Percentiles rank a stretch among this genome's conserved stretches.
These are phyloP conservation scores for Argentina silus DNA, from an alignment of 2,797 vertebrate species.

Conservation along the genomic window DNA sequence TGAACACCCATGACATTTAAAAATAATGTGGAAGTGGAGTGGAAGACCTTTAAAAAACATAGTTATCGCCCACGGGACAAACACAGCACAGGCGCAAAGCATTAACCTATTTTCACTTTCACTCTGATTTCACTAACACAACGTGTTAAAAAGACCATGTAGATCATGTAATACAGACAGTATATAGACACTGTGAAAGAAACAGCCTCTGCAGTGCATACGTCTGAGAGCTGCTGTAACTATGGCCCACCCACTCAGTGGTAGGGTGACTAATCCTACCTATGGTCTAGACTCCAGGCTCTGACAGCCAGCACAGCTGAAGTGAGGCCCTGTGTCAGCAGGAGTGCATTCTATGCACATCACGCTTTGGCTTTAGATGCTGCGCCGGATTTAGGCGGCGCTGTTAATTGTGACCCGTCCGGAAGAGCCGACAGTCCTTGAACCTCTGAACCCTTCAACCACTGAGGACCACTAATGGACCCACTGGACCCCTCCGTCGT, in stretches of 20 bases:
- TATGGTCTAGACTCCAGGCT: conserved; percentile 66
- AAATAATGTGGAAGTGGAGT: too few species aligned
- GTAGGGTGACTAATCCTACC: conserved; percentile 69
- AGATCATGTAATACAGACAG: too few species aligned
- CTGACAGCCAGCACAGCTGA: conserved; percentile 20
- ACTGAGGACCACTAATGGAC: conserved; percentile 19
- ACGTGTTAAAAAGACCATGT: too few species aligned
- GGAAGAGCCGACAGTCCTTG: conserved; percentile 1
- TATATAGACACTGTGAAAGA: too few species aligned
- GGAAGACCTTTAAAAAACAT: too few species aligned
- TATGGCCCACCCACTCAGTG: conserved; percentile 59
- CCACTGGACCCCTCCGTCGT: conserved; percentile 16
- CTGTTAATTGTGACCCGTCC: too few species aligned
- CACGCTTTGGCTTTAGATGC: background rate
- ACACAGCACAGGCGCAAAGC: too few species aligned
- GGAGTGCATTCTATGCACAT: conserved; percentile 25
- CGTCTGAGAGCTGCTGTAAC: conserved; percentile 26
- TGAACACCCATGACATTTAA: conserved; percentile 1
- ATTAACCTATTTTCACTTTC: too few species aligned
- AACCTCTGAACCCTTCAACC: background rate
- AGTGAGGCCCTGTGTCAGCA: conserved; percentile 38
- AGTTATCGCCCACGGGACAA: too few species aligned
- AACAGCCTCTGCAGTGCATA: background rate
- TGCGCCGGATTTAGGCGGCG: too few species aligned
- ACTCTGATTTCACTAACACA: too few species aligned